These are phyloP conservation scores for Drosophila bunnanda DNA, from an alignment of 2,888 invertebrate genomes.

Conservation along the genomic window DNA sequence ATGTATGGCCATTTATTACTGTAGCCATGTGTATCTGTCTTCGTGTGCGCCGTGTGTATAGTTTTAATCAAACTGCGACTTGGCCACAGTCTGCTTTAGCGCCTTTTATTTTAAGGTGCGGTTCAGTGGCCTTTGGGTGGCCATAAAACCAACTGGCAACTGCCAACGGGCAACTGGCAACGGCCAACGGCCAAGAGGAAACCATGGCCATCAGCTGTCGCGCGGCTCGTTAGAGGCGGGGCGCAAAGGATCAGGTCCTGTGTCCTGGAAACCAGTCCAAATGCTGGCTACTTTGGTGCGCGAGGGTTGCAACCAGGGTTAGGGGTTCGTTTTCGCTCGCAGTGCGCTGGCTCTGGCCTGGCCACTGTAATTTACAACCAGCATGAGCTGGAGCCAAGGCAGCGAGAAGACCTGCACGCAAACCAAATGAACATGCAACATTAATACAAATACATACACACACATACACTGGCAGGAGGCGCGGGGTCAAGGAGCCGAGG, in stretches of 20 bases:
- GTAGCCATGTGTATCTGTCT: conserved; percentile 37
- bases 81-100: conserved; percentile 72
- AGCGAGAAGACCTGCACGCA: conserved; percentile 62
- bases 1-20: conserved; percentile 51
- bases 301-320: conserved; percentile 66
- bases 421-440: conserved; percentile 73
- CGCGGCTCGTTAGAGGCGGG: conserved; percentile 41
- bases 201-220: conserved; percentile 72
- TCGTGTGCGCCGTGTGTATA: conserved; percentile 44
- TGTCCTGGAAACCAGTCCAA: conserved; percentile 30
- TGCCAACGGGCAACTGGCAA: conserved; percentile 23
- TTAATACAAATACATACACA: conserved; percentile 42
- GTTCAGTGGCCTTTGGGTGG: conserved; percentile 79
- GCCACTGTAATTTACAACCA: conserved; percentile 66
- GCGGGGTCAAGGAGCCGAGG: conserved; percentile 33
- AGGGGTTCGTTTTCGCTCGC: conserved; percentile 37
- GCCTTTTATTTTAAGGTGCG: conserved; percentile 76
- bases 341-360: conserved; percentile 28
- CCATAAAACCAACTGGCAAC: conserved; percentile 66
- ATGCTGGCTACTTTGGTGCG: conserved; percentile 10
- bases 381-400: conserved; percentile 33
- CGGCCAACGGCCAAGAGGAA: conserved; percentile 49
- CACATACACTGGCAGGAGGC: conserved; percentile 5
- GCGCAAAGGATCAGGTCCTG: conserved; percentile 15
- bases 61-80: conserved; percentile 75